Percentiles rank a stretch among this genome's conserved stretches.
Evolutionary conservation across 2,888 invertebrate genomes (phyloP).

Genomic region (Pterobdella sp.): DNA sequence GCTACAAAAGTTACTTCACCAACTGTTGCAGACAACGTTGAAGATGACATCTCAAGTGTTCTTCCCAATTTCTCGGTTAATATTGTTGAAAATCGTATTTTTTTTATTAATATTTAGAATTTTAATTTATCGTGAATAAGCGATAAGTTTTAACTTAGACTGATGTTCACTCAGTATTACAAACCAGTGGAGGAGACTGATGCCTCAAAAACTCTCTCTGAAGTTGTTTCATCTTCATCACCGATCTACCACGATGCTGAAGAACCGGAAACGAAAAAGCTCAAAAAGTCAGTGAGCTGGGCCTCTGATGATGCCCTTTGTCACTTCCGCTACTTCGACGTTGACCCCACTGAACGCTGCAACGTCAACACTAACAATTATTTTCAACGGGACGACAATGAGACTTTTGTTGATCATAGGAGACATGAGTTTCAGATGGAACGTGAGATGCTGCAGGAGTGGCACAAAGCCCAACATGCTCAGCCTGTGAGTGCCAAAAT

Average conservation of each 20-base stretch:
- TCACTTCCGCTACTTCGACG: constrained; percentile 77
- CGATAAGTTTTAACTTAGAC: background rate
- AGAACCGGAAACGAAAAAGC: constrained; percentile 33
- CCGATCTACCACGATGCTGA: background rate
- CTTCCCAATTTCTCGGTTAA: constrained; percentile 7
- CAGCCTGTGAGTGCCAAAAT: constrained; percentile 37
- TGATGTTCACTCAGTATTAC: background rate
- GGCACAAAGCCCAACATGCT: constrained; percentile 55
- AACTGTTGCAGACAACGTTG: background rate
- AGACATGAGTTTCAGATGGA: constrained; percentile 63
- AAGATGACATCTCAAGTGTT: background rate
- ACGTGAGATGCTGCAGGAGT: constrained; percentile 74
- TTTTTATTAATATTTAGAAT: background rate
- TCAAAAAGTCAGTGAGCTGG: constrained; percentile 60
- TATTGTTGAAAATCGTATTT: background rate
- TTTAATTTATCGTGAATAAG: background rate
- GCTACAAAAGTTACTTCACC: background rate
- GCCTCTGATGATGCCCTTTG: constrained; percentile 73
- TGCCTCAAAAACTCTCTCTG: background rate
- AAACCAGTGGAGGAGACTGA: background rate
- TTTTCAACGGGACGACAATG: constrained; percentile 15
- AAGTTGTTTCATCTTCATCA: background rate
- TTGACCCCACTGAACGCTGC: constrained; percentile 83
- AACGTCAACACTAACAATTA: constrained; percentile 29
- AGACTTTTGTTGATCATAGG: constrained; percentile 16